Evolutionary conservation across 2,797 vertebrate species (phyloP), one percentile per base, ranked within the genome.

Genomic region (Siniperca obscura): DNA sequence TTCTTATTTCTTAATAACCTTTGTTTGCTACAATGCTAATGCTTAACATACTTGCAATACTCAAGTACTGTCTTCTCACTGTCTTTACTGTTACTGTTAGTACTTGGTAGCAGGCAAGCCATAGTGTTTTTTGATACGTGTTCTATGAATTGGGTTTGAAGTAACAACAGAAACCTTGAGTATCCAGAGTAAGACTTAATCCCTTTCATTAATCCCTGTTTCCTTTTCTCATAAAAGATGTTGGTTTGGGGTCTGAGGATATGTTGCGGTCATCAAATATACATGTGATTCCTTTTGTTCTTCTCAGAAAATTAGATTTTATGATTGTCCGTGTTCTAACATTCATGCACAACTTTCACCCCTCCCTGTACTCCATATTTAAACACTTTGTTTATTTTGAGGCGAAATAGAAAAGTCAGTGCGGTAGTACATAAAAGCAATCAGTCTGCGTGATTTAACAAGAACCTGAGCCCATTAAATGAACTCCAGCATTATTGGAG

Each of bases 341-440:
- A 84, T 90, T 76, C 86, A 74, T 74, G 67, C 66, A 57, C 76
- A 87, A 81, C 74, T 70, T 84, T 75, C 66, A 8, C 61, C 86
- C 55, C 68, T 72, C 70, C 27, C 57, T 52, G 56, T 67, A 74
- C 80, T 61, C 80, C 83, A 76, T 89, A 89, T 95, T 95, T 88
- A 91, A 92, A 90, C 85, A 90, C 86, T 94, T 92, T 90, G 79
- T 92, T 90, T 91, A 90, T 91, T 95, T 94, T 89, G 87, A 78
- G 60, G 86, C 71, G 87, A 91, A 92, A 94, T 90, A 91, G 89
- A 90, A 94, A 88, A 92, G 83, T 90, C 90, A 82, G 86, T 86
- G 90, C 90, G 74, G 87, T 89, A 94, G 94, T 95, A 96, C 96
- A 96, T 95, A 95, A 96, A 96, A 95, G 94, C 94, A 96, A 96